A percentile compares a stretch with the other conserved stretches of the same genome.
Conservation (phyloP, 2,113 vertebrate genomes). For the Hypocryptadius cinnamomeus region DNA sequence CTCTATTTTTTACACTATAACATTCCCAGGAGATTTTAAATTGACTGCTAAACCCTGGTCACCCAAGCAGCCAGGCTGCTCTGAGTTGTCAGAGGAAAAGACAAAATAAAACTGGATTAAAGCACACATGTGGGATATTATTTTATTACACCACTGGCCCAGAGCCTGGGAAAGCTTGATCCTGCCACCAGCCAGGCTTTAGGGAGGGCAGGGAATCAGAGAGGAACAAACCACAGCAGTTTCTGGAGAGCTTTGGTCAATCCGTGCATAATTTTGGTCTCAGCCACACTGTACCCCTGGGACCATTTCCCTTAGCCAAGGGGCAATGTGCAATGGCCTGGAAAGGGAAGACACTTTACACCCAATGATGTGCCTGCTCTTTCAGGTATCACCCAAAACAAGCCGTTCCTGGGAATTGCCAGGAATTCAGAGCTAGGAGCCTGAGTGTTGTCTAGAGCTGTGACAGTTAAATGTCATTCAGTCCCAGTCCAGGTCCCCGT, state of each 20-base stretch:
- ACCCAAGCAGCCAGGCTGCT: neutral
- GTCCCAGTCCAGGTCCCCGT: fast-evolving
- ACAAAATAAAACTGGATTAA: neutral
- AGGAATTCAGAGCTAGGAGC: neutral
- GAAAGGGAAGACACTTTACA: neutral
- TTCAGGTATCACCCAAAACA: too few relatives aligned
- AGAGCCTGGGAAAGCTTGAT: neutral
- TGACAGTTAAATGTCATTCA: neutral
- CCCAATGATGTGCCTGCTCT: too few relatives aligned
- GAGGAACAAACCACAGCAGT: neutral
- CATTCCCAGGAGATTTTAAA: neutral
- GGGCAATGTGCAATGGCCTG: neutral
- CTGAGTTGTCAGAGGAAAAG: neutral
- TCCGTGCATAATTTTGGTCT: neutral
- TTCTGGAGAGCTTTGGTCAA: neutral
- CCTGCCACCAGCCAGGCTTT: neutral
- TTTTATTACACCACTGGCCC: neutral
- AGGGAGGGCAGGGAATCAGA: neutral
- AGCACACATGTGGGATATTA: neutral
- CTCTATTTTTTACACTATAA: neutral
- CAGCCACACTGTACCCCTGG: neutral
- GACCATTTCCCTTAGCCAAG: neutral
- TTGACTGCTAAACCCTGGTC: neutral
- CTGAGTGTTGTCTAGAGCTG: neutral
- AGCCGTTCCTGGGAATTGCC: neutral